A percentile compares a stretch with the other conserved stretches of the same genome.
phyloP scores from a whole-genome alignment of 2,888 invertebrate genomes.

The Yponomeuta cagnagella region DNA sequence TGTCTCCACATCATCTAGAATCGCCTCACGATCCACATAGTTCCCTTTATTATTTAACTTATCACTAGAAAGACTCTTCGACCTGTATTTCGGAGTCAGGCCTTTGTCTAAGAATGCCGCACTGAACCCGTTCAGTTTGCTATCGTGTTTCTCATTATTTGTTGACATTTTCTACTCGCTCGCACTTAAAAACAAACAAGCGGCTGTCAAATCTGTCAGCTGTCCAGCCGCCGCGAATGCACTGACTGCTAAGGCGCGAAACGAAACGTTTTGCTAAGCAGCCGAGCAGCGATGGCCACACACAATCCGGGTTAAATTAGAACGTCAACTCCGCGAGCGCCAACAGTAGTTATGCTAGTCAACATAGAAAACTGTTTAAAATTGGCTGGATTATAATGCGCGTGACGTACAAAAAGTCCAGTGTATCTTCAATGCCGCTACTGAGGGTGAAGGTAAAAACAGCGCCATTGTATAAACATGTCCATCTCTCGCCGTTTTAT shows the following conservation, averaged over 20 bases:
- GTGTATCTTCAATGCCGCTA: conserved; percentile 38
- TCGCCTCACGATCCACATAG: conserved; percentile 63
- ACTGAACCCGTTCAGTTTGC: conserved; percentile 60
- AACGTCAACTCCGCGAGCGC: not conserved
- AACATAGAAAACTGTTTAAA: conserved; percentile 21
- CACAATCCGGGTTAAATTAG: not conserved
- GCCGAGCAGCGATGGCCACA: conserved; percentile 29
- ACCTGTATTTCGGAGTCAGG: conserved; percentile 55
- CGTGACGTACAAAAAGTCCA: conserved; percentile 31
- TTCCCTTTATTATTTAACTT: conserved; percentile 54
- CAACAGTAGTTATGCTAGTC: no score
- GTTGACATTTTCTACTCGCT: conserved; percentile 59
- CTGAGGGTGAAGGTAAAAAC: conserved; percentile 37
- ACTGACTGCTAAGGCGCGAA: conserved; percentile 49
- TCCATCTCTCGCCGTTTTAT: not conserved
- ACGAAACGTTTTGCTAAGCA: conserved; percentile 50
- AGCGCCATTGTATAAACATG: not conserved
- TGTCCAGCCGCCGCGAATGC: conserved; percentile 36
- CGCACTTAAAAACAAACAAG: conserved; percentile 22
- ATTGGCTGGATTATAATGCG: conserved; percentile 25
- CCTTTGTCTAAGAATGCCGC: conserved; percentile 54
- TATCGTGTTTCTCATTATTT: conserved; percentile 59
- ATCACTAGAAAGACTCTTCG: conserved; percentile 70
- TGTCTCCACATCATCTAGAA: conserved; percentile 62
- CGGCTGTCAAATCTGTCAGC: conserved; percentile 32